Evolutionary conservation across 1,140 invertebrate species (phyloP).

Genomic region (Muscidifurax raptorellus): DNA sequence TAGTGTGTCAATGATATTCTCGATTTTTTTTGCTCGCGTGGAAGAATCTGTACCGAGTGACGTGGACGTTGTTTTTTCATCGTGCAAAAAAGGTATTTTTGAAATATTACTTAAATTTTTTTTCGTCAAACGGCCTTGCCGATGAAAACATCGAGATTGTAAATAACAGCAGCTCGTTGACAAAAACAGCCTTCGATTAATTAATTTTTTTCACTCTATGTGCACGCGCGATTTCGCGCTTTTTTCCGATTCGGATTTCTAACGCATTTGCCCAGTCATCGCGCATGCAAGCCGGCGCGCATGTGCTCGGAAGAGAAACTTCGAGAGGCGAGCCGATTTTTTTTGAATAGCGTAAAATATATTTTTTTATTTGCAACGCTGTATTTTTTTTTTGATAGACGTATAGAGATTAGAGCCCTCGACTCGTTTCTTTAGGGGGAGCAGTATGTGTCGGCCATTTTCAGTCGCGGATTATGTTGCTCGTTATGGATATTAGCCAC

Average conservation of each 20-base stretch:
- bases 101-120: too few species aligned
- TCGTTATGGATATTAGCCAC: conserved; percentile 68
- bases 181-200: neutral
- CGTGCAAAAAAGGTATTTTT: too few species aligned
- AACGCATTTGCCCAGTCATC: conserved; percentile 48
- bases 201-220: neutral
- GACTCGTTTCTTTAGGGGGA: neutral
- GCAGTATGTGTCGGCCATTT: conserved; percentile 57
- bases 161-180: neutral
- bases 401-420: neutral
- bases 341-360: too few species aligned
- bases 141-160: neutral
- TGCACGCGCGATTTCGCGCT: neutral
- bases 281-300: conserved; percentile 17
- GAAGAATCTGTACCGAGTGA: too few species aligned
- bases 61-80: too few species aligned
- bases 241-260: neutral
- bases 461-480: conserved; percentile 62
- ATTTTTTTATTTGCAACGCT: too few species aligned
- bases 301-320: neutral
- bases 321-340: neutral
- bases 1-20: neutral
- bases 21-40: neutral
- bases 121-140: neutral
- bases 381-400: neutral